Percentiles rank a stretch among this genome's conserved stretches.
phyloP scores from a whole-genome alignment of 2,888 invertebrate genomes.

The Drosophila nigricruria region DNA sequence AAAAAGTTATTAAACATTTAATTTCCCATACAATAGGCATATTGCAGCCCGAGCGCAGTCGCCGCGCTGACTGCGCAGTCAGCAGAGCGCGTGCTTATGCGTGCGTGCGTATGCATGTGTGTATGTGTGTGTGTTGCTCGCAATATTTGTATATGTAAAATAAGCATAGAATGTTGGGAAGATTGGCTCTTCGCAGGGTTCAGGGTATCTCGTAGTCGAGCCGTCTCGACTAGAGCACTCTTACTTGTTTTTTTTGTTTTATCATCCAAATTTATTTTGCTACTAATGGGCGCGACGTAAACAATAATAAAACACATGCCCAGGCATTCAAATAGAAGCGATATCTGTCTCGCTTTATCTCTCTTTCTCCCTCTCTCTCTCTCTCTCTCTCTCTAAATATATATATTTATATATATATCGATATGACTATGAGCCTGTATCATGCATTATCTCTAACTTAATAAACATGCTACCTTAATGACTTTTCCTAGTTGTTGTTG shows the following conservation, averaged over 20 bases:
- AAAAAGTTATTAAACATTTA: no score
- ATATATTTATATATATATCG: not conserved
- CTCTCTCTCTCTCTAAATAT: not conserved
- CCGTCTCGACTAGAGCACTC: no score
- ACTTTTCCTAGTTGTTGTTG: slow-evolving; percentile 30
- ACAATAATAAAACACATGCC: slow-evolving; percentile 19
- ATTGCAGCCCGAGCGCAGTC: no score
- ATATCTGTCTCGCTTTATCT: not conserved
- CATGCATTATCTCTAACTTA: slow-evolving; percentile 33
- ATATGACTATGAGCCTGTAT: slow-evolving; percentile 4
- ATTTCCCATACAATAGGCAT: no score
- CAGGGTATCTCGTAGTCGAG: no score
- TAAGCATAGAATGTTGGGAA: no score
- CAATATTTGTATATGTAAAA: no score
- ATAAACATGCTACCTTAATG: slow-evolving; percentile 38
- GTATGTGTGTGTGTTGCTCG: no score
- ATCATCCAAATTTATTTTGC: slow-evolving; percentile 41
- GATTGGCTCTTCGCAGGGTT: no score
- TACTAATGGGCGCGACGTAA: slow-evolving; percentile 32
- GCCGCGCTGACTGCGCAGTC: no score
- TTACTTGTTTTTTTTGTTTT: slow-evolving; percentile 17
- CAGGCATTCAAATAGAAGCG: slow-evolving; percentile 1
- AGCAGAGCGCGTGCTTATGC: no score
- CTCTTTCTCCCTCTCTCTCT: not conserved
- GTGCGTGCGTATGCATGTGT: no score